A percentile compares a stretch with the other conserved stretches of the same genome.
phyloP scores from a whole-genome alignment of 2,797 vertebrate genomes.

The Huso huso region DNA sequence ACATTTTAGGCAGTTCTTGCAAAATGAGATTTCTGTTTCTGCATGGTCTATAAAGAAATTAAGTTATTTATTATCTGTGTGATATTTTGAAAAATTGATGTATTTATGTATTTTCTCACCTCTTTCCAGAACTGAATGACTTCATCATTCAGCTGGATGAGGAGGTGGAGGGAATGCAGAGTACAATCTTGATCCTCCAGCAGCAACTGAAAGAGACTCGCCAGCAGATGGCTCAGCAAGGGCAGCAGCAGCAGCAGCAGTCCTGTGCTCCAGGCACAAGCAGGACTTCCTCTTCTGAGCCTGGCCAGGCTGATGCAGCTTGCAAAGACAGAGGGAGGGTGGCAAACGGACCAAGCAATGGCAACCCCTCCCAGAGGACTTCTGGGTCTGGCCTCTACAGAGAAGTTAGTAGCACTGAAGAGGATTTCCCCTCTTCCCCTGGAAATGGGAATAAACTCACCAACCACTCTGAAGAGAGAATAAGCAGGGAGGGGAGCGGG shows the following conservation, averaged over 20 bases:
- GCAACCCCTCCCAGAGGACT: constrained; percentile 82
- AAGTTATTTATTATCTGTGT: no score
- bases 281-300: constrained; percentile 59
- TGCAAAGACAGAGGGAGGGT: constrained; percentile 87
- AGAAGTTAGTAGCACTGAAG: constrained; percentile 84
- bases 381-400: constrained; percentile 83
- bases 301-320: constrained; percentile 56
- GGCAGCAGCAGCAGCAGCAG: constrained; percentile 68
- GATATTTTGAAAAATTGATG: no score
- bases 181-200: constrained; percentile 90
- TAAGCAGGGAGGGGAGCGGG: constrained; percentile 69
- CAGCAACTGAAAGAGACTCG: constrained; percentile 85
- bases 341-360: constrained; percentile 92
- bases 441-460: constrained; percentile 86
- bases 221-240: constrained; percentile 70
- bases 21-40: no score
- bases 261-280: constrained; percentile 58
- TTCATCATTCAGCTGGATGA: constrained; percentile 97
- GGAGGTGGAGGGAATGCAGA: constrained; percentile 97
- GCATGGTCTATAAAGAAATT: no score
- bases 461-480: constrained; percentile 88
- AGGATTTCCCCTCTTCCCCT: constrained; percentile 88
- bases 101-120: no score
- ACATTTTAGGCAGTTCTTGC: no score
- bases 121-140: constrained; percentile 79